phyloP scores from a whole-genome alignment of 2,797 vertebrate genomes.

The Enteromius fasciolatus region DNA sequence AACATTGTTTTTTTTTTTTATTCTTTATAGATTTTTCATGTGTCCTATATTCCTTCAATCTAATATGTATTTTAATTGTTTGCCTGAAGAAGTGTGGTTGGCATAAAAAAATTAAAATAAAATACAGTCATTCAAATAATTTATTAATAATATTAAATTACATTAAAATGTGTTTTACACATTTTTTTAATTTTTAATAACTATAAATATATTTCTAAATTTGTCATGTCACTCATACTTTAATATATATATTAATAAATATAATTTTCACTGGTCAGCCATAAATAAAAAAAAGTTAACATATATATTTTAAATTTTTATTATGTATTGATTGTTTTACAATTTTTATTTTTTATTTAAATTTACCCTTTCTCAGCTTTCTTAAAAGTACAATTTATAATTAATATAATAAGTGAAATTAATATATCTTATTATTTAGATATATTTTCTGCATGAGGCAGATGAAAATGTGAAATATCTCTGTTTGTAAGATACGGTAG shows the following conservation, averaged over 20 bases:
- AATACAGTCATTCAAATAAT: not conserved
- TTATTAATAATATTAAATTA: not conserved
- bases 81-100: not conserved
- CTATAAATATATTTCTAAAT: not conserved
- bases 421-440: not conserved
- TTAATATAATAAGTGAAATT: not conserved
- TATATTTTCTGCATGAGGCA: not conserved
- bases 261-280: no score
- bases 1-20: no score
- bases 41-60: not conserved
- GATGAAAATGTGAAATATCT: conserved; percentile 16
- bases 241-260: no score
- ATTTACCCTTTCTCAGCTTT: not conserved
- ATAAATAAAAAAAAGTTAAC: no score
- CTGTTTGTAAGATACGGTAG: conserved; percentile 29
- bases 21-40: not conserved
- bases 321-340: not conserved
- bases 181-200: not conserved
- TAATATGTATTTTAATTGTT: not conserved
- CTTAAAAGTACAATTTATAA: not conserved
- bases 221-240: not conserved
- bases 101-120: not conserved
- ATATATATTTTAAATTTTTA: not conserved
- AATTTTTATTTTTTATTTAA: not conserved
- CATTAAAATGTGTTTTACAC: not conserved